Conservation (phyloP, 92 coral and sea anemone species). For the Porites rus region DNA sequence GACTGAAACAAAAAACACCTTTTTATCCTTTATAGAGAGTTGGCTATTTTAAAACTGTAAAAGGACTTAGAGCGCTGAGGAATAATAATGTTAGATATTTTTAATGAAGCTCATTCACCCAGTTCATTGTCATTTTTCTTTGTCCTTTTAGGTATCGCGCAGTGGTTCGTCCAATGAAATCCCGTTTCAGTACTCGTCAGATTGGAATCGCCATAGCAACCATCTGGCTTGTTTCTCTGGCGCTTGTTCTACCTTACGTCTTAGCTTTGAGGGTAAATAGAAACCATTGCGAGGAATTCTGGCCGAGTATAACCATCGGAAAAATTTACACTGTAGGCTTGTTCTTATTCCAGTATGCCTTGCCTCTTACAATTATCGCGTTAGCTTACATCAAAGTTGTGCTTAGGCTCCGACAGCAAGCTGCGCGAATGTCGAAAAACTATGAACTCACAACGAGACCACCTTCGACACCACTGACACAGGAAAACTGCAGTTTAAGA, state of each 20-base stretch:
- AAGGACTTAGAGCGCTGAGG: too few species aligned
- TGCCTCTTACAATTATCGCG: conserved; percentile 81
- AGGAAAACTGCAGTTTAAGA: neutral
- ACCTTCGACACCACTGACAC: neutral
- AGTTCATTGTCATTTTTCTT: neutral
- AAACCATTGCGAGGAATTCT: conserved; percentile 59
- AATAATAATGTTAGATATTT: too few species aligned
- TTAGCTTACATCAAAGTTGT: conserved; percentile 78
- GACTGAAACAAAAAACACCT: too few species aligned
- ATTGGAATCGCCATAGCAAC: conserved; percentile 59
- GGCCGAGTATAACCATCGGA: conserved; percentile 67
- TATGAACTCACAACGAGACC: conserved; percentile 3
- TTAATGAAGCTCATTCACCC: neutral
- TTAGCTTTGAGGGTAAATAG: conserved; percentile 54
- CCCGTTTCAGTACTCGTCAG: conserved; percentile 72
- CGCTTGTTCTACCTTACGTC: conserved; percentile 84
- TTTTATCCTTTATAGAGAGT: neutral
- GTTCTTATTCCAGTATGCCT: conserved; percentile 78
- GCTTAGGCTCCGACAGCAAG: conserved; percentile 73
- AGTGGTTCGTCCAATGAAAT: conserved; percentile 79
- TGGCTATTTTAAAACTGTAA: neutral
- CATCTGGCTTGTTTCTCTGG: conserved; percentile 71
- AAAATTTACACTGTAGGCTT: conserved; percentile 76
- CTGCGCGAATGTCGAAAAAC: conserved; percentile 46
- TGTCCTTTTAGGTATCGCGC: conserved; percentile 72